phyloP scores from a whole-genome alignment of 2,113 vertebrate genomes.

The Barbus barbus region DNA sequence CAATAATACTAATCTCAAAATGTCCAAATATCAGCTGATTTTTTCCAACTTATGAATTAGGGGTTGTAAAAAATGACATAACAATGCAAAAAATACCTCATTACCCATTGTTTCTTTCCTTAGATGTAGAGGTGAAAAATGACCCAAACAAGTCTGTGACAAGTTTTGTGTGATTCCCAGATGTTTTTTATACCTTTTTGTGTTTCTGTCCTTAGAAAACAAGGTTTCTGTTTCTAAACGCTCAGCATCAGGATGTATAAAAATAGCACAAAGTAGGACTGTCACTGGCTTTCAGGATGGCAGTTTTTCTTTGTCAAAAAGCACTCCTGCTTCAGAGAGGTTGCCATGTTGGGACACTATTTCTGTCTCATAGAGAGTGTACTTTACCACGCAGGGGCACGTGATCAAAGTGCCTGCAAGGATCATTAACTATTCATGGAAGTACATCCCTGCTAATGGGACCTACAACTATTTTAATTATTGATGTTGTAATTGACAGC shows the following conservation, averaged over 20 bases:
- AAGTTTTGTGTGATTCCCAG: not conserved
- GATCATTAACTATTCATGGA: constrained; percentile 59
- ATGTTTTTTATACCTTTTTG: not conserved
- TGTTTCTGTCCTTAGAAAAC: not conserved
- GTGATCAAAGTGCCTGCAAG: constrained; percentile 36
- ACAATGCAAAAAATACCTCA: not conserved
- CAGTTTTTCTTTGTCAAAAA: not conserved
- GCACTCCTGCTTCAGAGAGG: not conserved
- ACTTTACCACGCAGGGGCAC: not conserved
- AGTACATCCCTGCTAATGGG: constrained; percentile 57
- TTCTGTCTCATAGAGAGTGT: constrained; percentile 24
- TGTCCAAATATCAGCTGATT: not conserved
- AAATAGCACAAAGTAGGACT: constrained; percentile 3
- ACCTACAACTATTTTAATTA: constrained; percentile 59
- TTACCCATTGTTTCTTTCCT: not conserved
- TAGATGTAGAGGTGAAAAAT: not conserved
- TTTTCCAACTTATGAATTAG: not conserved
- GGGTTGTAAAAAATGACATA: not conserved
- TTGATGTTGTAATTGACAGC: constrained; percentile 57
- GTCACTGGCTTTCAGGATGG: constrained; percentile 4
- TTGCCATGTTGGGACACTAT: not conserved
- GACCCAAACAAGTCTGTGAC: not conserved
- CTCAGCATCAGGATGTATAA: not conserved
- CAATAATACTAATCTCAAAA: not conserved
- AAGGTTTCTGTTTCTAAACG: constrained; percentile 14